Evolutionary conservation across 2,797 vertebrate species (phyloP), one percentile per base, ranked within the genome.

Genomic region (Tolypeutes matacus): DNA sequence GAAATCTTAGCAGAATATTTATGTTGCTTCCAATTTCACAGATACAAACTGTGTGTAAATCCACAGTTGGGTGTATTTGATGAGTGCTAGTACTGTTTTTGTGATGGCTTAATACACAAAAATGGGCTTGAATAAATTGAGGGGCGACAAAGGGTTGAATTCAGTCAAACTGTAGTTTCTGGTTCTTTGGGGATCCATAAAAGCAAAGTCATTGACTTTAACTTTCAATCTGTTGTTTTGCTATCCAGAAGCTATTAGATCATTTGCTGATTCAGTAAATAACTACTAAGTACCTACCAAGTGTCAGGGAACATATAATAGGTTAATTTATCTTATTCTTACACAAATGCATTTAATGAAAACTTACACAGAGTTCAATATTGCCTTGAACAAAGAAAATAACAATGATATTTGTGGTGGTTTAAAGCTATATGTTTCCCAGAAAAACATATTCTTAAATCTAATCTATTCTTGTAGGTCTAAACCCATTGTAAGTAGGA

Each of bases 1-100:
- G 78, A 86, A 14, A 91, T 36, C 18, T 83, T 67, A 83, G 29
- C 60, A 86, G 92, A 81, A 93, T 94, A 96, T 92, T 93, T 83
- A 90, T 73, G 62, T 1, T 91, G 76, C 36, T 31, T 84, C 27
- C 5, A 84, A 56, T 60, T 81, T 84, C 82, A 70, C 65, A 94
- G 73, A 56, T 89, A 9, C 64, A 92, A 78, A 88, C 25, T 89
- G 58, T 77, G 49, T 77, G 65, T 67, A 94, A 67, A 91, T 75
- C 36, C 77, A 39, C 36, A 83, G 3, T 80, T 70, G 65, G 27
- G 31, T 62, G 21, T 87, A 86, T 87, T 80, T 92, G 62, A 67
- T 91, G 34, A 89, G 49, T 69, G 36, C 9, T 64, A 31, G 36
- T 9, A 2, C 73, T 94, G 9, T 78, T 36, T 23, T 56, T 67